These are phyloP conservation scores for Penaeus indicus DNA, from an alignment of 1,140 invertebrate genomes.

Conservation along the genomic window DNA sequence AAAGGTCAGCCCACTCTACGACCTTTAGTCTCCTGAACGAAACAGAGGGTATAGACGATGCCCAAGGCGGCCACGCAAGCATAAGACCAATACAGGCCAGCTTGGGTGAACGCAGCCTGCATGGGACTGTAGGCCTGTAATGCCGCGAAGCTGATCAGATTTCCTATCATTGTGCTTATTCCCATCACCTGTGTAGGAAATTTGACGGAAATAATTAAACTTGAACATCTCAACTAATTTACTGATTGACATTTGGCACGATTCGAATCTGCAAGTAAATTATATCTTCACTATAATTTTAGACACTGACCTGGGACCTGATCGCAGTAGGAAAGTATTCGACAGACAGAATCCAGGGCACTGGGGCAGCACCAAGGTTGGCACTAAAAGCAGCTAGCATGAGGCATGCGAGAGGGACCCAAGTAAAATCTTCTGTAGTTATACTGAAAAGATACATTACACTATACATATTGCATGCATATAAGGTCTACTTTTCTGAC, in stretches of 20 bases:
- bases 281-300: too few relatives aligned
- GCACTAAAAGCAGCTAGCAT: neutral
- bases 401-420: neutral
- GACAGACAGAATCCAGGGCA: conserved; percentile 17
- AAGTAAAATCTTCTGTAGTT: neutral
- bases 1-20: neutral
- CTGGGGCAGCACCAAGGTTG: conserved; percentile 9
- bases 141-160: neutral
- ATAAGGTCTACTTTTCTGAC: too few relatives aligned
- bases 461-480: too few relatives aligned
- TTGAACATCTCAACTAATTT: neutral
- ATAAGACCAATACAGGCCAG: conserved; percentile 36
- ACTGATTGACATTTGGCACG: neutral
- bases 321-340: conserved; percentile 30
- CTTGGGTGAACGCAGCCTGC: conserved; percentile 23
- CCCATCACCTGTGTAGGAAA: conserved; percentile 24
- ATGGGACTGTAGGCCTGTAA: conserved; percentile 24
- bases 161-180: neutral
- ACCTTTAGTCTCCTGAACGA: neutral
- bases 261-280: too few relatives aligned
- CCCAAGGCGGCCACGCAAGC: neutral
- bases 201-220: neutral
- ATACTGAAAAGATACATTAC: too few relatives aligned
- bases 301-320: conserved; percentile 30
- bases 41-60: conserved; percentile 7